Evolutionary conservation across 1,140 invertebrate species (phyloP).

Genomic region (Bilobella aurantiaca): DNA sequence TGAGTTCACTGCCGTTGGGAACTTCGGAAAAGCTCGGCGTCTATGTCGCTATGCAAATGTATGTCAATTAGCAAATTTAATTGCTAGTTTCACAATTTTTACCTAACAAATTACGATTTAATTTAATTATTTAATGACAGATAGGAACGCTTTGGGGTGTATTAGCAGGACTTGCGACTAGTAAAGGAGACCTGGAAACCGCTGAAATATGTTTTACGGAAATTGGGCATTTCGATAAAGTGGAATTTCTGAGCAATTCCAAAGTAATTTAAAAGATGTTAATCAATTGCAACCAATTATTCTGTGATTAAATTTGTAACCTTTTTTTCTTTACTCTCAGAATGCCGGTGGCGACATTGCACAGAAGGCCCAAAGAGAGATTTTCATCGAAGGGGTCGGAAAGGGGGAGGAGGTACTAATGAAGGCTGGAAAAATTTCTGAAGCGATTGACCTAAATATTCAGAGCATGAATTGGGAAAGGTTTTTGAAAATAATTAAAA

Average conservation of each 20-base stretch:
- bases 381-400: constrained; percentile 63
- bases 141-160: constrained; percentile 80
- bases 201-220: constrained; percentile 90
- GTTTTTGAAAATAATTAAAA: constrained; percentile 27
- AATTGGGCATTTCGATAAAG: constrained; percentile 81
- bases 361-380: constrained; percentile 64
- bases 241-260: constrained; percentile 74
- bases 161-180: constrained; percentile 72
- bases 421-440: constrained; percentile 60
- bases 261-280: constrained; percentile 45
- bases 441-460: constrained; percentile 72
- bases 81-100: neutral
- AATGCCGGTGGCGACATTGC: constrained; percentile 47
- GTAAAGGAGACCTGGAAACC: constrained; percentile 63
- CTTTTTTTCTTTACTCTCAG: too few relatives aligned
- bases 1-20: constrained; percentile 49
- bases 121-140: constrained; percentile 34
- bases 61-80: too few relatives aligned
- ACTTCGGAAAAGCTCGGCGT: constrained; percentile 65
- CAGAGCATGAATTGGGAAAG: constrained; percentile 74
- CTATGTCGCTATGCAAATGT: constrained; percentile 68
- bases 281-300: neutral
- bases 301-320: constrained; percentile 3
- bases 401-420: constrained; percentile 74
- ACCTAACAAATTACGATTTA: neutral